Evolutionary conservation across 2,113 vertebrate species (phyloP).

Genomic region (Elaphurus davidianus): DNA sequence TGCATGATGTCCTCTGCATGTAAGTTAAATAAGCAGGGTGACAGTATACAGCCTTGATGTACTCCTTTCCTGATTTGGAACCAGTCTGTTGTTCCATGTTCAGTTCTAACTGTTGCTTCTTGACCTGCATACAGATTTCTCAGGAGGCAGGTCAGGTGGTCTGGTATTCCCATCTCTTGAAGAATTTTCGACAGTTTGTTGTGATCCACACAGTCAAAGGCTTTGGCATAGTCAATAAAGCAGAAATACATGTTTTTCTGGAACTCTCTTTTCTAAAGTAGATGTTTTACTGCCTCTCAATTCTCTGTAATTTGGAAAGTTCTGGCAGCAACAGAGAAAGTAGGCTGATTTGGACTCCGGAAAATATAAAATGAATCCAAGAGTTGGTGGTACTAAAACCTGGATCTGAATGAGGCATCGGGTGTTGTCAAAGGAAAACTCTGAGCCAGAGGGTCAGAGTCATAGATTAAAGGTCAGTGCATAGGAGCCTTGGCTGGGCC

Average conservation of each 20-base stretch:
- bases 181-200: background rate
- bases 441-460: background rate
- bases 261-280: background rate
- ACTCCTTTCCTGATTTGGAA: fast-evolving
- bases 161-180: background rate
- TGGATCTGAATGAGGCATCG: background rate
- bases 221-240: background rate
- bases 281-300: background rate
- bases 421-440: background rate
- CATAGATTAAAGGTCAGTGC: background rate
- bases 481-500: background rate
- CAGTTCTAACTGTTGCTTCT: background rate
- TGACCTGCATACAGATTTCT: background rate
- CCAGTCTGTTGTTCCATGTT: background rate
- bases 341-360: background rate
- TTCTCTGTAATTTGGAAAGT: background rate
- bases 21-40: background rate
- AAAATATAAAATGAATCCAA: background rate
- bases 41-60: background rate
- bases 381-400: background rate
- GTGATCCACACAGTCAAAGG: background rate
- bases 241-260: background rate
- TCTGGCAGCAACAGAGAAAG: background rate
- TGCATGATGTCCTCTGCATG: too few relatives aligned
- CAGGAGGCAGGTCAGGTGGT: background rate